Percentiles rank a stretch among this genome's conserved stretches.
These are phyloP conservation scores for Cottus gobio DNA, from an alignment of 2,113 vertebrate genomes.

Conservation along the genomic window DNA sequence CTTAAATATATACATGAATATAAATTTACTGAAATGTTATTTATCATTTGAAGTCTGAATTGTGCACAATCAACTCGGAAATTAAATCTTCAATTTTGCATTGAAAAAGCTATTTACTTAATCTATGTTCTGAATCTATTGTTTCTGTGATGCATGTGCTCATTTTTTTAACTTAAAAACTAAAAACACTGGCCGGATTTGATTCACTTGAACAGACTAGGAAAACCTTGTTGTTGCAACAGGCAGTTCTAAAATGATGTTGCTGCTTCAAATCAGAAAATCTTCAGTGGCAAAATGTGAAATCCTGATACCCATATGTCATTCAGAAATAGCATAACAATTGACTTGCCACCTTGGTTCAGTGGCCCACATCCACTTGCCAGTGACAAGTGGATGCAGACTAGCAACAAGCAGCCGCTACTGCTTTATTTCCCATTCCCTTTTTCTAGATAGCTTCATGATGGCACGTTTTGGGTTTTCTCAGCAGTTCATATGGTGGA, in stretches of 20 bases:
- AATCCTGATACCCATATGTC: background rate
- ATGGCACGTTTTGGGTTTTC: slow-evolving; percentile 1
- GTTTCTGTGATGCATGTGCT: background rate
- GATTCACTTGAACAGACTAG: slow-evolving; percentile 26
- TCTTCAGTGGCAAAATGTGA: background rate
- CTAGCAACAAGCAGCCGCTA: background rate
- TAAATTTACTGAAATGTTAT: background rate
- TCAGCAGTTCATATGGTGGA: slow-evolving; percentile 40
- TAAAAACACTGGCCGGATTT: background rate
- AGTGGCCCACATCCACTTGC: background rate
- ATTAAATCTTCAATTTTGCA: background rate
- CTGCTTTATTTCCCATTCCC: background rate
- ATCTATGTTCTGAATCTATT: too few species aligned
- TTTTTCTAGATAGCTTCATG: background rate
- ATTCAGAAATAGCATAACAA: background rate
- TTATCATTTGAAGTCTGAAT: background rate
- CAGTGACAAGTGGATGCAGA: background rate
- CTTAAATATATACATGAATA: too few species aligned
- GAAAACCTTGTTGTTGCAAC: slow-evolving; percentile 18
- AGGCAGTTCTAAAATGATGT: slow-evolving; percentile 10
- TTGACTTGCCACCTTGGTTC: background rate
- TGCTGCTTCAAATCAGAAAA: background rate
- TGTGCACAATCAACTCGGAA: background rate
- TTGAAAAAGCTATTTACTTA: background rate
- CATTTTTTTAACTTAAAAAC: background rate